phyloP scores from a whole-genome alignment of 2,113 vertebrate species.

The Lathamus discolor region DNA sequence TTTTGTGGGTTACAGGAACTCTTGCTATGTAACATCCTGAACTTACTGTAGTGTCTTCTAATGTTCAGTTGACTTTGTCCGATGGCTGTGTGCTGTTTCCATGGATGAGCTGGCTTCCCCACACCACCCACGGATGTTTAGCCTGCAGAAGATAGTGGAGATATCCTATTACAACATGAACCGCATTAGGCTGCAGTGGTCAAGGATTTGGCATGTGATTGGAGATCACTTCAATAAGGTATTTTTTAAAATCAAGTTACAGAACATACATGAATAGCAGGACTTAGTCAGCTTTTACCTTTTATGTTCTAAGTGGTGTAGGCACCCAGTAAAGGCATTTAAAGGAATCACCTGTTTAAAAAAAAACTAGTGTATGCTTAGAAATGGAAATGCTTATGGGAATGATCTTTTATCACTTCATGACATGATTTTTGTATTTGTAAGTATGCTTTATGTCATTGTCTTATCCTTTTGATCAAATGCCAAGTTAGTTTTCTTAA shows the following conservation, averaged over 20 bases:
- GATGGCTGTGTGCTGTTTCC: slow-evolving; percentile 95
- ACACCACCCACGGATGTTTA: slow-evolving; percentile 97
- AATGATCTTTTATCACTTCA: background rate
- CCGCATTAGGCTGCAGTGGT: slow-evolving; percentile 97
- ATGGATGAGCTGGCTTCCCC: slow-evolving; percentile 96
- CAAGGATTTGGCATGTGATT: slow-evolving; percentile 97
- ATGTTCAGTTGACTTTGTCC: slow-evolving; percentile 92
- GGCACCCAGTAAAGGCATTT: background rate
- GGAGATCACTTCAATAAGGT: slow-evolving; percentile 99
- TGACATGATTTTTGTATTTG: background rate
- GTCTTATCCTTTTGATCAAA: background rate
- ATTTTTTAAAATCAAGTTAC: background rate
- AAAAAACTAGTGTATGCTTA: background rate
- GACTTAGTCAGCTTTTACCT: background rate
- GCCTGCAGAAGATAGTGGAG: slow-evolving; percentile 97
- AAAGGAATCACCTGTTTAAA: background rate
- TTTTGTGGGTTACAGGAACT: background rate
- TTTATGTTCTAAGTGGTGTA: background rate
- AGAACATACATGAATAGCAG: background rate
- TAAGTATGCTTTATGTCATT: background rate
- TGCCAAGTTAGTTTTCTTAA: background rate
- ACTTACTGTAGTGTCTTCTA: background rate
- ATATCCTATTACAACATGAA: slow-evolving; percentile 99
- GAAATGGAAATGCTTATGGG: background rate
- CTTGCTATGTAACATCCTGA: background rate